Percentiles rank a stretch among this genome's conserved stretches.
phyloP scores from a whole-genome alignment of 2,888 invertebrate genomes.

The Netelia melanura region DNA sequence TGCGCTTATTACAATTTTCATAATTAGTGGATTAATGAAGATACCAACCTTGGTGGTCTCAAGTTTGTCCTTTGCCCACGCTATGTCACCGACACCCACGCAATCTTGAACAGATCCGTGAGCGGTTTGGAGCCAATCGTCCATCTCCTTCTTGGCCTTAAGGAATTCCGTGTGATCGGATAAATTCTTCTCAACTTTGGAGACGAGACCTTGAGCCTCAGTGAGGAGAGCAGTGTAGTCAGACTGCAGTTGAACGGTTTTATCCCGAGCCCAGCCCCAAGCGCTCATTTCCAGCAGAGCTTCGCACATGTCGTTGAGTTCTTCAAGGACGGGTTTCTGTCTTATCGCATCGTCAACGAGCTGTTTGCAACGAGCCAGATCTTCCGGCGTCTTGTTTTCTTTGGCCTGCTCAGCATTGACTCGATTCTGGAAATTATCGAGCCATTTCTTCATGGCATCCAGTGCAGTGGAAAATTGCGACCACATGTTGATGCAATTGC shows the following conservation, averaged over 20 bases:
- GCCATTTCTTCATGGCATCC: conserved; percentile 91
- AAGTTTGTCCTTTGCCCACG: conserved; percentile 91
- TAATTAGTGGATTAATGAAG: neutral
- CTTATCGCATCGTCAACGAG: conserved; percentile 91
- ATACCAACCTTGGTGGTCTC: conserved; percentile 90
- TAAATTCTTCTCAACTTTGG: conserved; percentile 95
- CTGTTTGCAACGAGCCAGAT: conserved; percentile 91
- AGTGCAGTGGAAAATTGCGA: conserved; percentile 91
- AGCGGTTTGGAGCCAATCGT: conserved; percentile 93
- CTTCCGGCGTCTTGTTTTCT: conserved; percentile 92
- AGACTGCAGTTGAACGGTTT: conserved; percentile 93
- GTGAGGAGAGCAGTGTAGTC: conserved; percentile 92
- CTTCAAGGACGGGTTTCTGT: conserved; percentile 92
- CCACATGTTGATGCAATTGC: conserved; percentile 93
- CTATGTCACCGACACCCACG: conserved; percentile 92
- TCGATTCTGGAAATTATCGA: conserved; percentile 89
- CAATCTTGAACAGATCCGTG: conserved; percentile 94
- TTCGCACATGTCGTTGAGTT: conserved; percentile 94
- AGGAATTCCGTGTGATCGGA: conserved; percentile 96
- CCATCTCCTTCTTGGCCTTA: conserved; percentile 93
- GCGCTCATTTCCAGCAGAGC: conserved; percentile 94
- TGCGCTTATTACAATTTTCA: neutral
- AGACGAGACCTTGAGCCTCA: conserved; percentile 92
- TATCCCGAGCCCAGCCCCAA: conserved; percentile 93
- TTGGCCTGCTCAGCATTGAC: conserved; percentile 88